Conservation (phyloP, 2,888 invertebrate genomes). For the Drosophila infuscata region DNA sequence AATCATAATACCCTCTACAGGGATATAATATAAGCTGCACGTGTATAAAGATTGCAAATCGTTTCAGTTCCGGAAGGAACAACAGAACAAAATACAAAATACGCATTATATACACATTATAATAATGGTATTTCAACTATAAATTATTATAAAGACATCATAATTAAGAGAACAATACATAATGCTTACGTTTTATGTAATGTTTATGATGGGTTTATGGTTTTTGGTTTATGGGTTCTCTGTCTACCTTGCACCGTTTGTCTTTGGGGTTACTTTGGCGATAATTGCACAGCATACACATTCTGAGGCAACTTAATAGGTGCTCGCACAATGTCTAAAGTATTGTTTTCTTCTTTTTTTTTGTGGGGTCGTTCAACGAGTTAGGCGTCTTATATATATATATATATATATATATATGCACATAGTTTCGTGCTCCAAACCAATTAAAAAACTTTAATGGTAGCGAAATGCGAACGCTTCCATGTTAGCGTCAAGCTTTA, state of each 20-base stretch:
- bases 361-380: constrained; percentile 33
- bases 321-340: constrained; percentile 27
- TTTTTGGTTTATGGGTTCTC: background rate
- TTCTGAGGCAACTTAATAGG: constrained; percentile 34
- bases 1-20: background rate
- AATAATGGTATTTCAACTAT: background rate
- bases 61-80: background rate
- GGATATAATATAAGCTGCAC: background rate
- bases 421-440: constrained; percentile 55
- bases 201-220: constrained; percentile 1
- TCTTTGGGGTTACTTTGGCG: constrained; percentile 12
- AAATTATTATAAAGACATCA: constrained; percentile 3
- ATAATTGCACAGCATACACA: constrained; percentile 50
- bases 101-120: background rate
- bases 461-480: constrained; percentile 49
- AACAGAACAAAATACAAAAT: background rate
- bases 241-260: constrained; percentile 8
- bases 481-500: constrained; percentile 23
- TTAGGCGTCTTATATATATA: background rate
- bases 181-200: background rate
- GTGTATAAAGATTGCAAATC: background rate
- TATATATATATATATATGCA: constrained; percentile 14
- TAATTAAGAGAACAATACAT: background rate
- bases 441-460: constrained; percentile 68
- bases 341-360: background rate